Conservation (phyloP, 2,113 vertebrate genomes). For the Smithornis capensis region DNA sequence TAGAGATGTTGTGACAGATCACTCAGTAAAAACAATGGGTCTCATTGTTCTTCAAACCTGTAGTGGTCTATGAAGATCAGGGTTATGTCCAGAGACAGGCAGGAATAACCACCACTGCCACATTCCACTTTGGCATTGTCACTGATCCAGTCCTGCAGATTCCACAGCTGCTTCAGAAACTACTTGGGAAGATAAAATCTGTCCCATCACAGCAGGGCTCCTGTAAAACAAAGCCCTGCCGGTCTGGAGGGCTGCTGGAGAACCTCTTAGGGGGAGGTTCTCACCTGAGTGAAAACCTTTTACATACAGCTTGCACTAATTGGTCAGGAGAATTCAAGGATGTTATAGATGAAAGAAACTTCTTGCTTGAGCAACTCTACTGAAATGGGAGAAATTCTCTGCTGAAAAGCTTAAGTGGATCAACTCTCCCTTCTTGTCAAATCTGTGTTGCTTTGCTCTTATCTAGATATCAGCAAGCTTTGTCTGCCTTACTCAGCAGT, state of each 20-base stretch:
- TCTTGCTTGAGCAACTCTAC: not conserved
- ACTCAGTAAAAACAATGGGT: not conserved
- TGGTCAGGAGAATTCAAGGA: not conserved
- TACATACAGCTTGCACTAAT: not conserved
- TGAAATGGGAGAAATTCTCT: not conserved
- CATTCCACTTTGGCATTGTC: not conserved
- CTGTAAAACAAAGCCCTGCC: not conserved
- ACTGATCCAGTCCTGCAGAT: constrained; percentile 8
- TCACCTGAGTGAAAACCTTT: not conserved
- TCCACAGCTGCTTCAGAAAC: constrained; percentile 8
- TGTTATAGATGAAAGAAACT: not conserved
- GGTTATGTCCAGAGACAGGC: not conserved
- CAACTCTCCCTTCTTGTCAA: not conserved
- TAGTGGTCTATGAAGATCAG: not conserved
- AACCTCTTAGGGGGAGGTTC: not conserved
- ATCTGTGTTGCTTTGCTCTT: not conserved
- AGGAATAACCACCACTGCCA: constrained; percentile 21
- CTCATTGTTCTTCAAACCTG: not conserved
- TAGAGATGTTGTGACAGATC: not conserved
- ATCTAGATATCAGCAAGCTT: not conserved
- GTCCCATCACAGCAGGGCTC: not conserved
- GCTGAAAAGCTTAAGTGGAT: not conserved
- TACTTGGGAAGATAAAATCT: not conserved
- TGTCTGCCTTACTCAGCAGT: not conserved
- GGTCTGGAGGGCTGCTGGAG: not conserved